Base-by-base conservation (phyloP, 2,888 invertebrate genomes). In the Osmoderma eremita region DNA sequence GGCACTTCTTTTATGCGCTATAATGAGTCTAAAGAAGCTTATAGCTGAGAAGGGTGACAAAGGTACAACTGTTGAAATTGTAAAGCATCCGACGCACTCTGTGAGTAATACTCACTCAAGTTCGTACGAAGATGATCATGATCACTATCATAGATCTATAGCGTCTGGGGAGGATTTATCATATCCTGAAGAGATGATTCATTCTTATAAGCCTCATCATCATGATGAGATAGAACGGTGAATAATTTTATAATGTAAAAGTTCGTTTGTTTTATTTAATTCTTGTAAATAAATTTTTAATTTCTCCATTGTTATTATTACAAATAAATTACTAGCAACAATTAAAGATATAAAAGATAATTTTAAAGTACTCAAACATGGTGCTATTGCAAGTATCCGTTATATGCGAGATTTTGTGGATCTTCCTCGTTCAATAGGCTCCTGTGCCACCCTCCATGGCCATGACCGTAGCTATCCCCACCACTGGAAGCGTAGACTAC, bases 41-140 rank as follows among this genome's bases (percentile, higher is more conserved):
- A 88, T 93, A 24, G 87, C 88, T 4, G 81, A 84, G 18, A 85
- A 85, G 56, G 87, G 88, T 15, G 87, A 89, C 67, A 91, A 92
- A 76, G 92, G 92, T 80, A 93, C 92, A 0, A 93, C 93, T 3
- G 91, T 93, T 73, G 93, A 94, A 82, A 92, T 94, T 73, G 90
- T 94, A 63, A 93, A 93, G 79, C 91, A 93, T 81, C 94, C 93
- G n/a, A 90, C 91, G 77, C 88, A 92, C 63, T 90, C 90, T 56
- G 91, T 91, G 78, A 88, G 88, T 74, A 91, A 93, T 77, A 88
- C 90, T 3, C 92, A 92, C 77, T 91, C 91, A 1, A 86, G 89
- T 3, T 86, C 88, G 58, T 88, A 90, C 75, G 75, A 75, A n/a
- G 75, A 75, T 17, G 71, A 70, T 17, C 73, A 75, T 17, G 71